Percentiles rank a stretch among this genome's conserved stretches.
Evolutionary conservation across 2,113 vertebrate genomes (phyloP).

Genomic region (Helogale parvula): DNA sequence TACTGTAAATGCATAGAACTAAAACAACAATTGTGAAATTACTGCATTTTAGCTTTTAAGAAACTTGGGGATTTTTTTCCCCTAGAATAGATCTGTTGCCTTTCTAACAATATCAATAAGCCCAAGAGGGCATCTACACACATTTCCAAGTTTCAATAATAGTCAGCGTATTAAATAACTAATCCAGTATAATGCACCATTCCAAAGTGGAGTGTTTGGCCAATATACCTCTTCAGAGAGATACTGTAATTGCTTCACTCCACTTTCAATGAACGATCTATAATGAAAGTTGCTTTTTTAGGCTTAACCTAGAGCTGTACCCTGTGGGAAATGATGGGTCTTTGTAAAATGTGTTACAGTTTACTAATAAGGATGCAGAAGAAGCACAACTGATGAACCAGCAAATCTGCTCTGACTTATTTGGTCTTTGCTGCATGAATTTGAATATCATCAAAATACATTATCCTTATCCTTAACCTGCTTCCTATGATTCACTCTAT

Average conservation of each 20-base stretch:
- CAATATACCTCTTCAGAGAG: constrained; percentile 65
- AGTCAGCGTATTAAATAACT: constrained; percentile 50
- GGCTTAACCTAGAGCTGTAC: constrained; percentile 62
- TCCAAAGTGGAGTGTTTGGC: constrained; percentile 46
- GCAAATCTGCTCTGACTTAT: constrained; percentile 63
- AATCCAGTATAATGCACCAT: constrained; percentile 39
- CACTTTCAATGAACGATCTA: constrained; percentile 67
- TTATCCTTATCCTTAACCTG: constrained; percentile 68
- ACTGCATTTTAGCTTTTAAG: constrained; percentile 37
- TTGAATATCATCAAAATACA: constrained; percentile 77
- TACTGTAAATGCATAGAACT: not conserved
- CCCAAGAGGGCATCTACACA: not conserved
- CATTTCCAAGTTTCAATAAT: constrained; percentile 64
- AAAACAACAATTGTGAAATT: not conserved
- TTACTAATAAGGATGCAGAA: constrained; percentile 70
- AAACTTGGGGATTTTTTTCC: not conserved
- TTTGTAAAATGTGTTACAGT: constrained; percentile 70
- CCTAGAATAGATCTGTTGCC: constrained; percentile 21
- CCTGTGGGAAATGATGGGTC: constrained; percentile 68
- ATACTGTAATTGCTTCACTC: constrained; percentile 61
- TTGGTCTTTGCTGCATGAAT: constrained; percentile 68
- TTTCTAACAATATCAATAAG: constrained; percentile 64
- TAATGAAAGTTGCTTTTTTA: constrained; percentile 71
- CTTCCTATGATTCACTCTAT: constrained; percentile 7
- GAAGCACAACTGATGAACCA: constrained; percentile 75